A percentile compares a stretch with the other conserved stretches of the same genome.
phyloP scores from a whole-genome alignment of 1,140 invertebrate species.

The Hormaphis cornu region DNA sequence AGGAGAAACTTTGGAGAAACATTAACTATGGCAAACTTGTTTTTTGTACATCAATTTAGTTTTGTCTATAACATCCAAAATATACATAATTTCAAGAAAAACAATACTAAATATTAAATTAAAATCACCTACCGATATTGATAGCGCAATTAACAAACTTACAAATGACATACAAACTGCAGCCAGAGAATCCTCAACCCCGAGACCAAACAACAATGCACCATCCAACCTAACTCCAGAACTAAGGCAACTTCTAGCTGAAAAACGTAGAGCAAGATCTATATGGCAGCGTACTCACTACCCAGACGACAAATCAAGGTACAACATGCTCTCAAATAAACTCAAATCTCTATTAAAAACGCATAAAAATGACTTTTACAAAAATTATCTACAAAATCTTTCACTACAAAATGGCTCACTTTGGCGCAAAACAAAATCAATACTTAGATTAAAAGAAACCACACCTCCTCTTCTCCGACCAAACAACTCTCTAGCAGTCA shows the following conservation, averaged over 20 bases:
- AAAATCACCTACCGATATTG: not conserved
- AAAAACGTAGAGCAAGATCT: not conserved
- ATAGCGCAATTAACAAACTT: not conserved
- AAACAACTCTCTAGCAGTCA: not conserved
- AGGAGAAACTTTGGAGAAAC: too few relatives aligned
- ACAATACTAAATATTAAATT: not conserved
- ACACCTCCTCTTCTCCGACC: not conserved
- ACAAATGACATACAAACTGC: not conserved
- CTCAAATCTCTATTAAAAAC: not conserved
- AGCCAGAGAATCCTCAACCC: not conserved
- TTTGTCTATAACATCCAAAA: too few relatives aligned
- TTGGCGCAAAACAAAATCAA: not conserved
- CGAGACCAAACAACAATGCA: too few relatives aligned
- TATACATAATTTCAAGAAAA: too few relatives aligned
- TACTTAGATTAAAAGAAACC: not conserved
- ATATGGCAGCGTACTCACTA: not conserved
- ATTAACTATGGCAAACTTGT: too few relatives aligned
- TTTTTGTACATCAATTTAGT: too few relatives aligned
- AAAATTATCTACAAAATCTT: not conserved
- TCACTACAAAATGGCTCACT: not conserved
- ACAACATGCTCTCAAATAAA: not conserved
- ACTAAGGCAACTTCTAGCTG: not conserved
- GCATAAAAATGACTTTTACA: not conserved
- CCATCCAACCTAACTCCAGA: not conserved
- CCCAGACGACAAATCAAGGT: not conserved